These are phyloP conservation scores for Machaerirhynchus nigripectus DNA, from an alignment of 2,113 vertebrate genomes.

Conservation along the genomic window DNA sequence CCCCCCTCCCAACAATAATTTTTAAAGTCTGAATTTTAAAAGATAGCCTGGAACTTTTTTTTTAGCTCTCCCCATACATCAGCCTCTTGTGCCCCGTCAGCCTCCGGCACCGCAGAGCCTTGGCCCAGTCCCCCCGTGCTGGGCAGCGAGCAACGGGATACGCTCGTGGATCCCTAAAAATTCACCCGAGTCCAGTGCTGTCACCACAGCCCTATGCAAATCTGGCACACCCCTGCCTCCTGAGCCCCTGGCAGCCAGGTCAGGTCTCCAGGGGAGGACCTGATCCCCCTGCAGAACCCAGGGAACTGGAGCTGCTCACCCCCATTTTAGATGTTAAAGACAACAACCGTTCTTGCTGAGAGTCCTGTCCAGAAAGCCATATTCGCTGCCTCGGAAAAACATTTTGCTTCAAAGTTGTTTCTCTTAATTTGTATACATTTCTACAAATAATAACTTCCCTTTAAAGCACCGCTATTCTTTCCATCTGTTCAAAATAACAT, in stretches of 20 bases:
- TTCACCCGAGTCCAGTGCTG: not conserved
- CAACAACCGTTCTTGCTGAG: not conserved
- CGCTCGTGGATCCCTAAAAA: not conserved
- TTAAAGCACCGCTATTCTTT: not conserved
- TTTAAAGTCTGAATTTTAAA: conserved; percentile 53
- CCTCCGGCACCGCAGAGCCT: not conserved
- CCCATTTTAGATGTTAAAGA: not conserved
- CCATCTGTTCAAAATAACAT: conserved; percentile 1
- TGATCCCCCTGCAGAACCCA: not conserved
- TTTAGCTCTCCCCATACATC: not conserved
- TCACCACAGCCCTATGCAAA: not conserved
- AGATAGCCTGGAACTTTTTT: not conserved
- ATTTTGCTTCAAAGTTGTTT: not conserved
- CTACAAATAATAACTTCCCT: conserved; percentile 24
- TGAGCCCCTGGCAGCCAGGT: not conserved
- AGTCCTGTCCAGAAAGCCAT: not conserved
- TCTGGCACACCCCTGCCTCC: not conserved
- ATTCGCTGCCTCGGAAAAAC: not conserved
- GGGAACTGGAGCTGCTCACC: not conserved
- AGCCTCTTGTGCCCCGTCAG: not conserved
- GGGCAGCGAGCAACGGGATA: accelerated
- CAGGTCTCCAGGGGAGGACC: not conserved
- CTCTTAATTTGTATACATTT: conserved; percentile 31
- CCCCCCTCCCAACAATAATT: not conserved
- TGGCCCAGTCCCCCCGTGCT: not conserved